A percentile compares a stretch with the other conserved stretches of the same genome.
phyloP scores from a whole-genome alignment of 2,797 vertebrate species.

The Ceryle rudis region DNA sequence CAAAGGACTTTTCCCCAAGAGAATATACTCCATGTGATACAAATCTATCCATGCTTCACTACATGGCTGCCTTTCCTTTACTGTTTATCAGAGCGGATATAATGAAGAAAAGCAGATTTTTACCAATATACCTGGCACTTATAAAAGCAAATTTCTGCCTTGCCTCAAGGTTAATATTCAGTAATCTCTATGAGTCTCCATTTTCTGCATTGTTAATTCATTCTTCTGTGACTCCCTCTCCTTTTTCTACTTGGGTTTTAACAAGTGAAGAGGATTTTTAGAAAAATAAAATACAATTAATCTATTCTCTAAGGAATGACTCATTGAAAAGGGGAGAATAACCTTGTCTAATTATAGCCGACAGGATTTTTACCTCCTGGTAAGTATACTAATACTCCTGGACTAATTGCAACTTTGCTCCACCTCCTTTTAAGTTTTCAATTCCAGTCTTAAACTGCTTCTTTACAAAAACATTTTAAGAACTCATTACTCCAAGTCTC shows the following conservation, averaged over 20 bases:
- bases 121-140: neutral
- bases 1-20: neutral
- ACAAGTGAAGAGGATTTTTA: neutral
- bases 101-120: neutral
- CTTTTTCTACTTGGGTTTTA: neutral
- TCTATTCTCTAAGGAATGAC: conserved; percentile 27
- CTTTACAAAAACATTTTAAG: neutral
- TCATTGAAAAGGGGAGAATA: conserved; percentile 40
- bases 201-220: conserved; percentile 27
- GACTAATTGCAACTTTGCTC: conserved; percentile 28
- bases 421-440: neutral
- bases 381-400: conserved; percentile 21
- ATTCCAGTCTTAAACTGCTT: conserved; percentile 11
- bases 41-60: neutral
- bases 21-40: neutral
- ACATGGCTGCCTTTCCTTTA: neutral
- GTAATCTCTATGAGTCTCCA: neutral
- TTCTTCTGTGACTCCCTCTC: neutral
- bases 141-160: neutral
- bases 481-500: neutral
- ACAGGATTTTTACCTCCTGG: conserved; percentile 31
- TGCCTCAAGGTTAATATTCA: conserved; percentile 5
- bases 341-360: conserved; percentile 33
- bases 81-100: neutral
- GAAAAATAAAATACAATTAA: neutral